Conservation (phyloP, 1,140 invertebrate genomes). For the Geopemphigus sp. region DNA sequence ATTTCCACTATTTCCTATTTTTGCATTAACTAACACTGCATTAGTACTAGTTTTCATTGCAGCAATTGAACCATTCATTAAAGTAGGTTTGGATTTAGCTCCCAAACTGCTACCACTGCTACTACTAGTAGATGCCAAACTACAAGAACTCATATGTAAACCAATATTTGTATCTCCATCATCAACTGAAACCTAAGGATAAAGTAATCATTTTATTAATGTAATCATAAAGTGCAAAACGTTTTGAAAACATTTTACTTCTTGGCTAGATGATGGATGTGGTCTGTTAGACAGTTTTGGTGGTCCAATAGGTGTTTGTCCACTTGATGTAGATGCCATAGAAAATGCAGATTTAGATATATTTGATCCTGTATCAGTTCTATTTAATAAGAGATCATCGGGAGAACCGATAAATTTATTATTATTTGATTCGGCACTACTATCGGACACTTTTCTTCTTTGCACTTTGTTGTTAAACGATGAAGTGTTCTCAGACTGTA, state of each 20-base stretch:
- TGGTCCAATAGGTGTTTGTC: slow-evolving; percentile 2
- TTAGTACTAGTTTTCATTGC: slow-evolving; percentile 52
- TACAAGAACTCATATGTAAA: slow-evolving; percentile 58
- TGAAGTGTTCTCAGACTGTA: not conserved
- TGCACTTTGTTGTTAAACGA: slow-evolving; percentile 9
- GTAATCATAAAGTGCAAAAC: not conserved
- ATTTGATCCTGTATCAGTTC: slow-evolving; percentile 7
- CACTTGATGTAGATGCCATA: slow-evolving; percentile 7
- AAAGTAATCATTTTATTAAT: not conserved
- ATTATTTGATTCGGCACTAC: slow-evolving; percentile 41
- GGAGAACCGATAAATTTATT: slow-evolving; percentile 37
- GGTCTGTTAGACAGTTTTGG: slow-evolving; percentile 44
- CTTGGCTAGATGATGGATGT: slow-evolving; percentile 51
- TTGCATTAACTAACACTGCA: slow-evolving; percentile 43
- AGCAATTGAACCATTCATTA: slow-evolving; percentile 54
- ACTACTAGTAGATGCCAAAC: slow-evolving; percentile 60
- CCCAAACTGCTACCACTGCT: slow-evolving; percentile 51
- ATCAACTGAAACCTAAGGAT: slow-evolving; percentile 46
- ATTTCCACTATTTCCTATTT: slow-evolving; percentile 64
- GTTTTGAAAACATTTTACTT: slow-evolving; percentile 33
- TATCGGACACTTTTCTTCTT: slow-evolving; percentile 39
- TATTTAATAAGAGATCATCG: slow-evolving; percentile 19
- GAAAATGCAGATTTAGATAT: slow-evolving; percentile 40
- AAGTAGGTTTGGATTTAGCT: slow-evolving; percentile 49
- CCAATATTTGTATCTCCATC: slow-evolving; percentile 52